Percentiles rank a stretch among this genome's conserved stretches.
phyloP scores from a whole-genome alignment of 1,140 invertebrate species.

The Maconellicoccus hirsutus region DNA sequence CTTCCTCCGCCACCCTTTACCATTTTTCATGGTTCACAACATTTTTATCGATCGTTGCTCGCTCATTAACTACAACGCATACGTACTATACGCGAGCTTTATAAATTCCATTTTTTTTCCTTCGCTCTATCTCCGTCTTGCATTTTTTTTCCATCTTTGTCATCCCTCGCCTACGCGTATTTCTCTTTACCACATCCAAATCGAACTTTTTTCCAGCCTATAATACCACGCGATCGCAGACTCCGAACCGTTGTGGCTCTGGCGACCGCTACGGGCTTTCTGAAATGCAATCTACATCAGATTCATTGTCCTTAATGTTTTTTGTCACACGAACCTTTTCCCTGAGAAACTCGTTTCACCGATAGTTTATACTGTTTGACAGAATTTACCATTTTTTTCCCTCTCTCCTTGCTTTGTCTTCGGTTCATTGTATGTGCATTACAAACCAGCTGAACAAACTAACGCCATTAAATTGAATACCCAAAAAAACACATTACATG shows the following conservation, averaged over 20 bases:
- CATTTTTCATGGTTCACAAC: conserved; percentile 20
- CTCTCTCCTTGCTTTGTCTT: background rate
- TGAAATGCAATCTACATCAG: background rate
- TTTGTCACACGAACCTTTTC: background rate
- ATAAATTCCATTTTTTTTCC: conserved; percentile 9
- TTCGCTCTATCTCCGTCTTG: too few species aligned
- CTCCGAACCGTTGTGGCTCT: too few species aligned
- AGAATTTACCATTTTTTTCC: background rate
- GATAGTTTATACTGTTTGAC: background rate
- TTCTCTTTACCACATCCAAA: too few species aligned
- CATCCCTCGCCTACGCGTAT: too few species aligned
- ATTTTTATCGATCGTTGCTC: conserved; percentile 15
- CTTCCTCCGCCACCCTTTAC: background rate
- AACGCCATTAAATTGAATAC: background rate
- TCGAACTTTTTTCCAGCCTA: too few species aligned
- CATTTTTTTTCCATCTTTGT: too few species aligned
- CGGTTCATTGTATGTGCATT: background rate
- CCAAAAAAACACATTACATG: background rate
- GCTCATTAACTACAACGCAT: background rate
- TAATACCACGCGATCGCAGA: too few species aligned
- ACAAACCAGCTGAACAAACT: background rate
- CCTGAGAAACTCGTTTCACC: background rate
- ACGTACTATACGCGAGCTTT: background rate
- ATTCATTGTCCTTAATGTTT: background rate
- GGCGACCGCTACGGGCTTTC: too few species aligned